Conservation (phyloP, 1,140 invertebrate species). For the Marisa cornuarietis region DNA sequence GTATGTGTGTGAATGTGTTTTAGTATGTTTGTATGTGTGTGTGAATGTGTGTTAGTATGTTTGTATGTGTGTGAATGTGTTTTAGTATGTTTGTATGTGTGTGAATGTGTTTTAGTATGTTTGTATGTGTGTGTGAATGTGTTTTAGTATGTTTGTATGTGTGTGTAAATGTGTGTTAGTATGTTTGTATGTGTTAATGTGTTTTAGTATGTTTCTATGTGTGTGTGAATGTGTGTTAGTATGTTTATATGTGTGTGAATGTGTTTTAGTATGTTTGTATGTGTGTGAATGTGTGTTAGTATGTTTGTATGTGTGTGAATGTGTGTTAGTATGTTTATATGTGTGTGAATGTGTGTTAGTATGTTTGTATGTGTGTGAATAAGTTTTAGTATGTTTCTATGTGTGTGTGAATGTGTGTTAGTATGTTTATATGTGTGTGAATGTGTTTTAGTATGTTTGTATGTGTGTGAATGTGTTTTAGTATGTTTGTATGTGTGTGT, state of each 20-base stretch:
- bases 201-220: too few species aligned
- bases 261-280: not conserved
- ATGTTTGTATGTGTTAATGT: not conserved
- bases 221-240: not conserved
- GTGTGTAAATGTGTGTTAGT: not conserved
- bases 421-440: too few species aligned
- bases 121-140: not conserved
- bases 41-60: too few species aligned
- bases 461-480: not conserved
- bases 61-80: too few species aligned
- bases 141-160: too few species aligned
- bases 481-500: not conserved
- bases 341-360: not conserved
- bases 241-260: not conserved
- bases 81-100: not conserved
- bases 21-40: not conserved
- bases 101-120: not conserved
- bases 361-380: not conserved
- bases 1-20: not conserved
- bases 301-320: not conserved
- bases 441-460: not conserved
- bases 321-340: too few species aligned
- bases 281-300: too few species aligned
- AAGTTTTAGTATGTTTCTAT: not conserved
- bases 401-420: too few species aligned